Base-by-base conservation (phyloP, 2,888 invertebrate species). In the Platynereis dumerilii region DNA sequence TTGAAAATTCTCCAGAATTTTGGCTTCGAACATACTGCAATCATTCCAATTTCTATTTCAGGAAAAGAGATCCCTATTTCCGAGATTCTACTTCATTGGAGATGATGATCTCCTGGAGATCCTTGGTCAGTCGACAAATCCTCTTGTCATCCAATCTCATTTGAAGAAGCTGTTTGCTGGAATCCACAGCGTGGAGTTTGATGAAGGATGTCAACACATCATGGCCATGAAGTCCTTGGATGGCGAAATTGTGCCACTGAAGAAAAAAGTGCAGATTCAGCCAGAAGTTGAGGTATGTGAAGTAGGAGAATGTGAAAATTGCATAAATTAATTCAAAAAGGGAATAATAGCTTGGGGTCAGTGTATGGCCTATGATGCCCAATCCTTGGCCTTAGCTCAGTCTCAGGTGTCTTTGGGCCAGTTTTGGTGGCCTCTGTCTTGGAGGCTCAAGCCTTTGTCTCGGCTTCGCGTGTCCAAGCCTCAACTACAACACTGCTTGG, bases 21-120 rank as follows among this genome's bases (percentile, higher is more conserved):
- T 34, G 34, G 34, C 12, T 34, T 7, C 34, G n/a, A n/a, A n/a
- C n/a, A n/a, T n/a, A n/a, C n/a, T n/a, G n/a, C n/a, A n/a, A n/a
- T n/a, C n/a, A n/a, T n/a, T n/a, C n/a, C 17, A 12, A 42, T 52
- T 52, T 55, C 3, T 28, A 2, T 26, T 42, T 5, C 83, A 96
- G 93, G 94, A 94, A 75, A 99, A 98, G 85, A 89, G 99, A 48
- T 90, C 92, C 0, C 88, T 90, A 58, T 99, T 99, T 85, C 96
- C 99, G 7, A 88, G 99, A 66, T 92, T 99, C 76, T 95, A 97
- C 82, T 99, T 99, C 83, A 87, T 99, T 70, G 96, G 96, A 67
- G 98, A 99, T 80, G 99, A 99, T 79, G 99, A 99, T 84, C 87
- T 99, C 62, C 86, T 99, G 65, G 98, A 99, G 86, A 89, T 99